Percentiles rank a stretch among this genome's conserved stretches.
phyloP scores from a whole-genome alignment of 2,888 invertebrate genomes.

The Eupithecia exiguata region DNA sequence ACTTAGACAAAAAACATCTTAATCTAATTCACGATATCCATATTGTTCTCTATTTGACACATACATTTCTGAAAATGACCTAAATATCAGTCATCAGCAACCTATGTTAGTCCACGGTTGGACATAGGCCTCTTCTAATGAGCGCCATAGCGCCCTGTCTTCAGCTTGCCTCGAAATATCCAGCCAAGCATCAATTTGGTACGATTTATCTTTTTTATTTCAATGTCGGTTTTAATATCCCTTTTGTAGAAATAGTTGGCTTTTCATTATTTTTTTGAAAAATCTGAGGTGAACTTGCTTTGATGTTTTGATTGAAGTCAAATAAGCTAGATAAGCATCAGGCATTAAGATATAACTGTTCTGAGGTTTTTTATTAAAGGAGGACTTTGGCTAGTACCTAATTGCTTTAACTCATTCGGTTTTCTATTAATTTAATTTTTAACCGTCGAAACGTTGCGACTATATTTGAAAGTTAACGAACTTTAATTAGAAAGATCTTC shows the following conservation, averaged over 20 bases:
- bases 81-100: no score
- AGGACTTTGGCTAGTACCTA: background rate
- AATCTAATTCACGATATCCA: no score
- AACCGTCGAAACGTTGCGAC: no score
- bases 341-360: background rate
- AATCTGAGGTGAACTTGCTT: background rate
- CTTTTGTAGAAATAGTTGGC: background rate
- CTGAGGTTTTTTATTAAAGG: background rate
- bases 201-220: background rate
- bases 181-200: background rate
- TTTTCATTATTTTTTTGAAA: slow-evolving; percentile 7
- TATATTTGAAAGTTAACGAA: background rate
- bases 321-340: background rate
- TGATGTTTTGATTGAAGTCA: slow-evolving; percentile 4
- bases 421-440: background rate
- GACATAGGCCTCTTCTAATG: no score
- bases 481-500: background rate
- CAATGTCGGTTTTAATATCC: background rate
- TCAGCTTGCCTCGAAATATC: background rate
- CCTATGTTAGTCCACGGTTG: no score
- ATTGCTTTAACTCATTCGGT: background rate
- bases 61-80: no score
- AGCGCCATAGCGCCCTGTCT: no score
- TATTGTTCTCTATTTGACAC: no score
- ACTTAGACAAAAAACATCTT: no score